phyloP scores from a whole-genome alignment of 92 coral and sea anemone genomes.

The Desmophyllum pertusum region DNA sequence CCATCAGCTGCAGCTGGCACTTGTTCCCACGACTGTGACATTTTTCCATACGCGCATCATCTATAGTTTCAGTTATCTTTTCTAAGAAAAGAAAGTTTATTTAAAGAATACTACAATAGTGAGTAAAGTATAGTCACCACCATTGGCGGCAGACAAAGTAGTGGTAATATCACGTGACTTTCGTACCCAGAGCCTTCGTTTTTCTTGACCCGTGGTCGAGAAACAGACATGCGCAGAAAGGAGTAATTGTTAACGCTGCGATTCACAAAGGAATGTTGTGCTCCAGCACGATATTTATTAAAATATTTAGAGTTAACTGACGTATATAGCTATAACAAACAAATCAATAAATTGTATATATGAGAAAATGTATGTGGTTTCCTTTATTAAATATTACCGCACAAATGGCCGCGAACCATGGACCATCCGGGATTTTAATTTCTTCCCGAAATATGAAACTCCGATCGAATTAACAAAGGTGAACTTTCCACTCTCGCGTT shows the following conservation, averaged over 20 bases:
- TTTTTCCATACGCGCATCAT: too few species aligned
- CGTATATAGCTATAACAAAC: neutral
- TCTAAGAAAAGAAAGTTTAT: slow-evolving; percentile 37
- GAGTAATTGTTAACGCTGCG: neutral
- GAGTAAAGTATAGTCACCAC: slow-evolving; percentile 6
- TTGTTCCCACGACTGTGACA: too few species aligned
- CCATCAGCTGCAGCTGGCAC: too few species aligned
- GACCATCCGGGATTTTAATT: too few species aligned
- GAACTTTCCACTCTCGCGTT: too few species aligned
- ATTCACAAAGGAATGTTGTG: neutral
- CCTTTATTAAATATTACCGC: neutral
- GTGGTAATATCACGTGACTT: slow-evolving; percentile 5
- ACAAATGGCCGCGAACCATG: too few species aligned
- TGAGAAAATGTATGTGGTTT: neutral
- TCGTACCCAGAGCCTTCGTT: neutral
- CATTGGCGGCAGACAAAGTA: slow-evolving; percentile 9
- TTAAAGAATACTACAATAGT: slow-evolving; percentile 12
- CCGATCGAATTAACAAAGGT: too few species aligned
- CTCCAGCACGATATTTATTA: neutral
- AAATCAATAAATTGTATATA: neutral
- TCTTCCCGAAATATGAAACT: too few species aligned
- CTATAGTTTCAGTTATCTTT: neutral
- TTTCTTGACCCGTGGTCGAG: neutral
- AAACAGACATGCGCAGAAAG: neutral
- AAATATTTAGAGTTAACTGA: neutral